These are phyloP conservation scores for Hyaena hyaena DNA, from an alignment of 2,113 vertebrate genomes.

Conservation along the genomic window DNA sequence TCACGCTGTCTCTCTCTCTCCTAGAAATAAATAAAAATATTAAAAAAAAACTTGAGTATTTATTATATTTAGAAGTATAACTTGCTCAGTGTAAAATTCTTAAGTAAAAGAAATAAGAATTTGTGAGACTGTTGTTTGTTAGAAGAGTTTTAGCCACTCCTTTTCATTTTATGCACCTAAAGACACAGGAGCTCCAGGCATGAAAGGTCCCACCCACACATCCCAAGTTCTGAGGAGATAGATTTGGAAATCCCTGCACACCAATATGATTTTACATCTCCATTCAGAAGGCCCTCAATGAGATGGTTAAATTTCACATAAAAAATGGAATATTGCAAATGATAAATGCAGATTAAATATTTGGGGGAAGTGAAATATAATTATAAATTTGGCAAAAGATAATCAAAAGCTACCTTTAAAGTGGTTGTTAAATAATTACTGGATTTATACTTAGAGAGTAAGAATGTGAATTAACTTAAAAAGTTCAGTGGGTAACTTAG, in stretches of 20 bases:
- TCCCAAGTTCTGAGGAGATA: neutral
- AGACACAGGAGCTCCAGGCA: neutral
- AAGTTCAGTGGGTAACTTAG: neutral
- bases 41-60: neutral
- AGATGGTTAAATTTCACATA: neutral
- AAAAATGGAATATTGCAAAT: neutral
- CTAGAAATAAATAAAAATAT: too few relatives aligned
- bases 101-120: neutral
- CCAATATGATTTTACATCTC: neutral
- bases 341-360: neutral
- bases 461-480: neutral
- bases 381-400: neutral
- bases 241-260: neutral
- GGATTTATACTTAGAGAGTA: neutral
- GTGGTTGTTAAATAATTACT: neutral
- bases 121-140: neutral
- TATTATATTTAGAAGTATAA: neutral
- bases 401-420: conserved; percentile 2
- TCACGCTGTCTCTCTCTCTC: too few relatives aligned
- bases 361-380: neutral
- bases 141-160: neutral
- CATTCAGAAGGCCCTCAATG: neutral
- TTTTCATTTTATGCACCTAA: neutral
- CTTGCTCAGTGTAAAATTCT: neutral
- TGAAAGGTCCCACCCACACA: neutral